A percentile compares a stretch with the other conserved stretches of the same genome.
Evolutionary conservation across 2,888 invertebrate species (phyloP).

Genomic region (Dexiosoma caninum): DNA sequence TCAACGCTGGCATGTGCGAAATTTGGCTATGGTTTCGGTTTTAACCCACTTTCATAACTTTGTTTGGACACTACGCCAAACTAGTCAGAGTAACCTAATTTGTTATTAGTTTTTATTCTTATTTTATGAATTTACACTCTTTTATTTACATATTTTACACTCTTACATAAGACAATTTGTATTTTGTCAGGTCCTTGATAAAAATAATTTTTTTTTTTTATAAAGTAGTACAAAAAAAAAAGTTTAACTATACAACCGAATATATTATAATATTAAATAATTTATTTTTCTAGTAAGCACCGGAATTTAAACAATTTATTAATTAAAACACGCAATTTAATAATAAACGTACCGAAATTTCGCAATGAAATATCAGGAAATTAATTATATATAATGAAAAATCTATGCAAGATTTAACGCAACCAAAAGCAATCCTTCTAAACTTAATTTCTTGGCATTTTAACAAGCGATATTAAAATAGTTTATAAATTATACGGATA

Average conservation of each 20-base stretch:
- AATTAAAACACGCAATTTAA: conserved; percentile 13
- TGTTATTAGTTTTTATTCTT: too few species aligned
- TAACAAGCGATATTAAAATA: neutral
- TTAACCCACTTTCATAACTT: too few species aligned
- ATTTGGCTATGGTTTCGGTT: too few species aligned
- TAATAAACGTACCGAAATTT: conserved; percentile 28
- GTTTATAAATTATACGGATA: neutral
- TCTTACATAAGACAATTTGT: too few species aligned
- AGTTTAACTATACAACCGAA: conserved; percentile 9
- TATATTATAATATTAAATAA: conserved; percentile 18
- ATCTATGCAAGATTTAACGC: conserved; percentile 30
- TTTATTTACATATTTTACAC: too few species aligned
- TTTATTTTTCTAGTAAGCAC: conserved; percentile 53
- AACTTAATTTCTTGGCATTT: conserved; percentile 5
- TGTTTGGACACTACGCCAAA: too few species aligned
- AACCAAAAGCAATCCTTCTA: conserved; percentile 50
- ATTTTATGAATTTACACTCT: too few species aligned
- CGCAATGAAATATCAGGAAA: conserved; percentile 15
- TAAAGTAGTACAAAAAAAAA: conserved; percentile 48
- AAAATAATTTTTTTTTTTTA: conserved; percentile 8
- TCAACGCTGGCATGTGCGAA: too few species aligned
- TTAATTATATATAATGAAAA: neutral
- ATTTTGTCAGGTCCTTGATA: neutral
- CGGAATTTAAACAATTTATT: conserved; percentile 35
- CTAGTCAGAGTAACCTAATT: too few species aligned